A percentile compares a stretch with the other conserved stretches of the same genome.
Conservation (phyloP, 2,888 invertebrate genomes). For the Euclidia mi region DNA sequence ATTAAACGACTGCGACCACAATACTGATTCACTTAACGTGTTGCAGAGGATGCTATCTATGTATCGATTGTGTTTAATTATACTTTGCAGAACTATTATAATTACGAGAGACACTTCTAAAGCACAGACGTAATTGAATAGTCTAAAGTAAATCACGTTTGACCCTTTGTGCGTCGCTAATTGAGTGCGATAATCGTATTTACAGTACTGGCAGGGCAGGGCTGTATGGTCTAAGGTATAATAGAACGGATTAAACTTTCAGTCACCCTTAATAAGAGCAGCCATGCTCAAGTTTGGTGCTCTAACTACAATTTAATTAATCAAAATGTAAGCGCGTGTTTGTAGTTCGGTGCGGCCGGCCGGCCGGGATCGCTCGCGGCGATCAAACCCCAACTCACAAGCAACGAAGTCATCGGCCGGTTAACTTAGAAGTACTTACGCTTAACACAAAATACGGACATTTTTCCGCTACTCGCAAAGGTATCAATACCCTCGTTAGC, state of each 20-base stretch:
- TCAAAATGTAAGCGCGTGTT: slow-evolving; percentile 24
- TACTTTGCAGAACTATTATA: slow-evolving; percentile 4
- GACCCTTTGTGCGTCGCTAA: slow-evolving; percentile 37
- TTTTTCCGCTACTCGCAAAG: background rate
- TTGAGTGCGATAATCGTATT: slow-evolving; percentile 38
- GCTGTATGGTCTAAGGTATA: slow-evolving; percentile 7
- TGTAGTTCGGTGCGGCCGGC: slow-evolving; percentile 2
- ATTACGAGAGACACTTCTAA: slow-evolving; percentile 7
- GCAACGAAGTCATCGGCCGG: no score
- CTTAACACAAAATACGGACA: no score
- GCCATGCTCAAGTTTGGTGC: slow-evolving; percentile 8
- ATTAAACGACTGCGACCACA: no score
- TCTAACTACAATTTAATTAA: slow-evolving; percentile 24
- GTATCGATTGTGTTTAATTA: slow-evolving; percentile 1
- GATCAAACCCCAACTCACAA: no score
- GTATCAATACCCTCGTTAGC: slow-evolving; percentile 1
- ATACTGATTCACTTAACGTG: no score
- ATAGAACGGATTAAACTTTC: slow-evolving; percentile 10
- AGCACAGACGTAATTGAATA: slow-evolving; percentile 18
- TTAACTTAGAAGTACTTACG: no score
- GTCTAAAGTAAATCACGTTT: slow-evolving; percentile 24
- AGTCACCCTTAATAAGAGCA: background rate
- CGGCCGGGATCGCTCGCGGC: background rate
- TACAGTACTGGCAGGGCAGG: no score
- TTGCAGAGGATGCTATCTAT: no score